Percentiles rank a stretch among this genome's conserved stretches.
Evolutionary conservation across 2,797 vertebrate species (phyloP).

Genomic region (Paratrypauchen microcephalus): DNA sequence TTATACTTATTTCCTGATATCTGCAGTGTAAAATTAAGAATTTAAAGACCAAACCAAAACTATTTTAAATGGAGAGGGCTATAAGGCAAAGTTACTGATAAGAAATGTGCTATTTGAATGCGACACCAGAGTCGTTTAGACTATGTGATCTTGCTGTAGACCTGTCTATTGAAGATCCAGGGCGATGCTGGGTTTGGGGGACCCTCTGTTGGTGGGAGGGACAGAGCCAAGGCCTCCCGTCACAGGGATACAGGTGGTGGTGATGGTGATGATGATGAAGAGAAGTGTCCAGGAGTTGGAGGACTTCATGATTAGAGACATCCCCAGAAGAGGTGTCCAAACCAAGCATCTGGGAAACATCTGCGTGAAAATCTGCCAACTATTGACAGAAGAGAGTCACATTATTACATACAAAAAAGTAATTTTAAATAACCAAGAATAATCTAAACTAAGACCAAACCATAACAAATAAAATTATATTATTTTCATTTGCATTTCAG

Average conservation of each 20-base stretch:
- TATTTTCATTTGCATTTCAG: neutral
- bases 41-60: neutral
- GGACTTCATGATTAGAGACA: conserved; percentile 85
- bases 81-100: neutral
- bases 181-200: conserved; percentile 33
- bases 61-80: neutral
- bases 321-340: conserved; percentile 67
- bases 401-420: neutral
- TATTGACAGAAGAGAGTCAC: conserved; percentile 53
- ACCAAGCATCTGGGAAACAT: conserved; percentile 83
- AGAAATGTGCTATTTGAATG: conserved; percentile 7
- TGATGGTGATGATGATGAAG: conserved; percentile 76
- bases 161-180: conserved; percentile 15
- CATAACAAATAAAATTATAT: neutral
- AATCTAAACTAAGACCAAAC: neutral
- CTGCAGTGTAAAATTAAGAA: neutral
- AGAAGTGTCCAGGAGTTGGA: conserved; percentile 81
- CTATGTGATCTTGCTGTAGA: conserved; percentile 24
- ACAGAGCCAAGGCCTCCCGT: conserved; percentile 29
- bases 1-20: neutral
- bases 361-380: conserved; percentile 85
- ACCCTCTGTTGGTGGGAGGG: conserved; percentile 48
- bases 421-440: neutral
- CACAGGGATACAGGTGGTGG: conserved; percentile 42
- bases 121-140: conserved; percentile 14